Evolutionary conservation across 1,140 invertebrate species (phyloP), one percentile per base, ranked within the genome.

Genomic region (Leguminivora glycinivorella): DNA sequence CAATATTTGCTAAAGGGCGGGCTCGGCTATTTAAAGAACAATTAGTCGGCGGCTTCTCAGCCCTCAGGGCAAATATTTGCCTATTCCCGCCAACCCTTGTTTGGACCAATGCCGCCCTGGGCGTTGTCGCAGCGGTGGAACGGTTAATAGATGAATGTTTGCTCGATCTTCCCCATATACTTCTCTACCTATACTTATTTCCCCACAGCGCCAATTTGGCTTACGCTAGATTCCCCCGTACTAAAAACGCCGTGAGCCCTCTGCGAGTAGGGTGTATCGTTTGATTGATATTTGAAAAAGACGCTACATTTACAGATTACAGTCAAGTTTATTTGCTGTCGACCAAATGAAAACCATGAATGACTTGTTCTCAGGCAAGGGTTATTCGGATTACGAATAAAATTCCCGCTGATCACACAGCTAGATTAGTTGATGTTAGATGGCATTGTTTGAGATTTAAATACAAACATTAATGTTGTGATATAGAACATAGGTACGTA

Each of bases 1-100:
- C 84, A 83, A 82, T 90, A 82, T 90, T 89, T 89, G 80, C 73
- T 60, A 71, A 83, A 85, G 86, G 83, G 83, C 85, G 78, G 79
- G 84, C 75, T 73, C 73, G 78, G 82, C 83, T 90, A 90, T 90
- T 90, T 90, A 90, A 88, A 90, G 85, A 88, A 86, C 88, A 90
- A 90, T 90, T 90, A 90, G 88, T 88, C 83, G 83, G 83, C 80
- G 85, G 84, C 88, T 88, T 86, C 81, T 81, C 84, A 85, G 83
- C 85, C 88, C 85, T 87, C 75, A 80, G 80, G 83, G 75, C 83
- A 89, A 90, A 89, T 88, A 89, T 90, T 89, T 87, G 87, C 82
- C 85, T 83, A 81, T 89, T 90, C 83, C 85, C 87, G 85, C 88
- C 88, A 87, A 87, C 88, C 88, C 88, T 89, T 83, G 81, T 82